A percentile compares a stretch with the other conserved stretches of the same genome.
phyloP scores from a whole-genome alignment of 2,888 invertebrate genomes.

The Lacanobia oleracea region DNA sequence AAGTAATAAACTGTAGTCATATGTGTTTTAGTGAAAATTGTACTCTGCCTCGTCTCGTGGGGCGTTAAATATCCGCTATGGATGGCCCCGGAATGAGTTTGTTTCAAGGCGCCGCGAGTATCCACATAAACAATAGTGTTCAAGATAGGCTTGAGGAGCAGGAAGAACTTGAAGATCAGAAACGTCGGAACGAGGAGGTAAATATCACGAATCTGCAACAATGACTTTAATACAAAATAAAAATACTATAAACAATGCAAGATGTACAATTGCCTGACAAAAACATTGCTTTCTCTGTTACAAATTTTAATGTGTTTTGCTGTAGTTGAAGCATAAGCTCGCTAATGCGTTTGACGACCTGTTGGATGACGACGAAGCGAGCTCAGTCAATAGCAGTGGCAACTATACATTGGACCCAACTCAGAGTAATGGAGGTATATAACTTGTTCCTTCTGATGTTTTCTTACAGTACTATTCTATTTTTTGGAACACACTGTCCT shows the following conservation, averaged over 20 bases:
- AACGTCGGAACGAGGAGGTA: slow-evolving; percentile 93
- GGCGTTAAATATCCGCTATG: slow-evolving; percentile 76
- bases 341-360: slow-evolving; percentile 93
- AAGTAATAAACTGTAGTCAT: slow-evolving; percentile 13
- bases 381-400: slow-evolving; percentile 91
- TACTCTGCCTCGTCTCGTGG: slow-evolving; percentile 16
- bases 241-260: slow-evolving; percentile 5
- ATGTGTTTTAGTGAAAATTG: slow-evolving; percentile 32
- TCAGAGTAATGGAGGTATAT: slow-evolving; percentile 80
- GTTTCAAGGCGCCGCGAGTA: slow-evolving; percentile 92
- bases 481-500: neutral
- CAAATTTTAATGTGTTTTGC: slow-evolving; percentile 42
- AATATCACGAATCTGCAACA: neutral
- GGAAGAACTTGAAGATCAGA: slow-evolving; percentile 93
- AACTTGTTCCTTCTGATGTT: slow-evolving; percentile 18
- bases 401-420: slow-evolving; percentile 83
- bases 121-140: slow-evolving; percentile 92
- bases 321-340: slow-evolving; percentile 92
- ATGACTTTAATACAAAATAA: neutral
- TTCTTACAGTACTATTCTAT: neutral
- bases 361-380: slow-evolving; percentile 92
- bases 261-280: slow-evolving; percentile 1
- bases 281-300: slow-evolving; percentile 21
- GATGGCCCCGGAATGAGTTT: slow-evolving; percentile 93
- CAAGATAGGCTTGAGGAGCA: slow-evolving; percentile 92